Percentiles rank a stretch among this genome's conserved stretches.
Conservation (phyloP, 92 coral and sea anemone species). For the Palythoa grandiflora region DNA sequence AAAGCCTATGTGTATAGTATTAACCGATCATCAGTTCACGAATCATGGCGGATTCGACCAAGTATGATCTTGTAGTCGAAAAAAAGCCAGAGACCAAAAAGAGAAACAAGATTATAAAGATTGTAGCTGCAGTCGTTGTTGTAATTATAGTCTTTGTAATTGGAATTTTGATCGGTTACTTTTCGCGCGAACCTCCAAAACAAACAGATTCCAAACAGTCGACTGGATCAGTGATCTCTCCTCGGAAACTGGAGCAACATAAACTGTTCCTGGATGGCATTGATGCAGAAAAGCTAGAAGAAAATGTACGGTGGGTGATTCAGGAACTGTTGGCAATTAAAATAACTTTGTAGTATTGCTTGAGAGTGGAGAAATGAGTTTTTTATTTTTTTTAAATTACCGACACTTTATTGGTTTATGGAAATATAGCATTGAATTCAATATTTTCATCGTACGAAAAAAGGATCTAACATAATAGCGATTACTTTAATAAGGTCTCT, state of each 20-base stretch:
- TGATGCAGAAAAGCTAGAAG: slow-evolving; percentile 16
- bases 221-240: not conserved
- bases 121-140: slow-evolving; percentile 23
- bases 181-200: not conserved
- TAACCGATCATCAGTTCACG: not conserved
- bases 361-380: not conserved
- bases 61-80: slow-evolving; percentile 22
- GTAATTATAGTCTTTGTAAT: slow-evolving; percentile 14
- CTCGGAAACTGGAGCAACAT: not conserved
- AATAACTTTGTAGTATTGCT: not conserved
- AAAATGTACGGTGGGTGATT: slow-evolving; percentile 21
- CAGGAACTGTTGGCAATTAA: not conserved
- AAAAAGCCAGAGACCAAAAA: slow-evolving; percentile 8
- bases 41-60: slow-evolving; percentile 13
- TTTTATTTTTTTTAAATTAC: no score
- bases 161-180: slow-evolving; percentile 32
- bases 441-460: no score
- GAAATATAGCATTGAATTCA: no score
- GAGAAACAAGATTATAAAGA: slow-evolving; percentile 32
- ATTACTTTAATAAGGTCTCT: no score
- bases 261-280: slow-evolving; percentile 5
- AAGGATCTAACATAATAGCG: no score
- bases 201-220: not conserved
- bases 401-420: no score
- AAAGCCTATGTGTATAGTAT: no score